These are phyloP conservation scores for Neoniphon sammara DNA, from an alignment of 2,797 vertebrate genomes.

Conservation along the genomic window DNA sequence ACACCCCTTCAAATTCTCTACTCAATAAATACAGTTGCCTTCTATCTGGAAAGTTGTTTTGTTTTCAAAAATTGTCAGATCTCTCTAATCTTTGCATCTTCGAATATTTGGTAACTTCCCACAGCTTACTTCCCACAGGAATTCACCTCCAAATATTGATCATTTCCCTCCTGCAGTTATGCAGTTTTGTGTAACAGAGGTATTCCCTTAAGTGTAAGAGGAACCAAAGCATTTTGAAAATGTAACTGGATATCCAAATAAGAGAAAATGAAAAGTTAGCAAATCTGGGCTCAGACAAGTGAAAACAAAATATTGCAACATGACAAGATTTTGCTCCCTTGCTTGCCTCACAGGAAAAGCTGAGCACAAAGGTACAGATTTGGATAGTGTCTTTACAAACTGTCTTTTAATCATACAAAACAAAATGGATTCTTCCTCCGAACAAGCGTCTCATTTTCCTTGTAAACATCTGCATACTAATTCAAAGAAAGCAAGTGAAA, in stretches of 20 bases:
- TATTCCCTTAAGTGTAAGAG: not conserved
- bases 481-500: no score
- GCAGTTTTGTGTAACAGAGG: constrained; percentile 22
- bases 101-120: constrained; percentile 51
- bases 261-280: not conserved
- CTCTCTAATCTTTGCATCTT: constrained; percentile 2
- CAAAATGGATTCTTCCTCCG: no score
- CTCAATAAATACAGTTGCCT: not conserved
- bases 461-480: no score
- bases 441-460: no score
- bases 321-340: no score
- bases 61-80: not conserved
- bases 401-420: no score
- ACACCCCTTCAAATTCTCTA: not conserved
- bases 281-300: not conserved
- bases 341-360: no score
- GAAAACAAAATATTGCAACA: no score
- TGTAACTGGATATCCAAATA: not conserved
- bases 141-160: constrained; percentile 33
- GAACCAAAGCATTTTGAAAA: not conserved
- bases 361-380: no score
- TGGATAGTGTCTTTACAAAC: no score
- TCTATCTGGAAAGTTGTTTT: not conserved
- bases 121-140: no score
- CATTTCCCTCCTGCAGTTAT: not conserved